Conservation (phyloP, 2,797 vertebrate species). For the Prunella strophiata region DNA sequence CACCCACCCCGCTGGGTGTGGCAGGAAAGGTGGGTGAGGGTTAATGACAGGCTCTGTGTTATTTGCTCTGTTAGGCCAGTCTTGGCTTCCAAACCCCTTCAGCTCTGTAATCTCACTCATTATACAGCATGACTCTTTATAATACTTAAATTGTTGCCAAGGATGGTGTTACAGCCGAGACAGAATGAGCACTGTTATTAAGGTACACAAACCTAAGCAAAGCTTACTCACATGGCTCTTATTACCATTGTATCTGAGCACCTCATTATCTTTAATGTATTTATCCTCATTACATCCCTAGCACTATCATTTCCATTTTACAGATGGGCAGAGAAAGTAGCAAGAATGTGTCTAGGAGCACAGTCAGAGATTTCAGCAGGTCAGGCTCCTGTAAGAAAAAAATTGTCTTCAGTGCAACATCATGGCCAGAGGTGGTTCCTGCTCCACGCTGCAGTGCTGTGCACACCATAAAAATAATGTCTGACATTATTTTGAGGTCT, state of each 20-base stretch:
- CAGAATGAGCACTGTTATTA: conserved; percentile 40
- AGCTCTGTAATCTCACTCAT: conserved; percentile 56
- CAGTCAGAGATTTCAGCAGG: conserved; percentile 11
- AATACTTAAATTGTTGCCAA: conserved; percentile 48
- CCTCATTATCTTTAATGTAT: conserved; percentile 52
- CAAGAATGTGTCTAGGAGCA: neutral
- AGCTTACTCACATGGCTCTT: conserved; percentile 25
- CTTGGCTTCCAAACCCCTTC: conserved; percentile 41
- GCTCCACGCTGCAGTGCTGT: accelerated
- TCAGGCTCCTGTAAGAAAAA: neutral
- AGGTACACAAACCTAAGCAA: neutral
- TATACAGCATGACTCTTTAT: conserved; percentile 35
- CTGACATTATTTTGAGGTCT: neutral
- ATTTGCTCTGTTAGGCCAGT: neutral
- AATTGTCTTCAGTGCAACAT: accelerated
- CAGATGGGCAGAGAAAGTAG: conserved; percentile 31
- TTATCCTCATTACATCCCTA: conserved; percentile 38
- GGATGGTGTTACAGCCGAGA: conserved; percentile 1
- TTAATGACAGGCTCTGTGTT: conserved; percentile 44
- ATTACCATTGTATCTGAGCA: neutral
- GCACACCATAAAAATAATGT: no score
- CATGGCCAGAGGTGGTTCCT: accelerated
- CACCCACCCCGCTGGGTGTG: neutral
- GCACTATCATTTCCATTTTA: conserved; percentile 54
- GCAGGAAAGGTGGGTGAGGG: conserved; percentile 23